phyloP scores from a whole-genome alignment of 1,140 invertebrate genomes.

The Leptopilina boulardi region DNA sequence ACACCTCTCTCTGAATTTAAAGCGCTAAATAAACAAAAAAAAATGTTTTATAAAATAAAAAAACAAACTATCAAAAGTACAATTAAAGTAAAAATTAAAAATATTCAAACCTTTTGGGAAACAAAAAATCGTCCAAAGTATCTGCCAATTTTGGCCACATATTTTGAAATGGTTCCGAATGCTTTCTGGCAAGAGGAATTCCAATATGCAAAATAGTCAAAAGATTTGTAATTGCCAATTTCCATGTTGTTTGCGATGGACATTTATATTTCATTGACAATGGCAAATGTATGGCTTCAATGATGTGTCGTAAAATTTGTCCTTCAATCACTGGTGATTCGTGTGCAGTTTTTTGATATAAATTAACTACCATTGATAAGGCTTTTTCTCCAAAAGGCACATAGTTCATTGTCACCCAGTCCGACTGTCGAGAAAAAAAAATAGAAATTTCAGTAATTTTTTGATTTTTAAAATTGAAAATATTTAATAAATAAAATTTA shows the following conservation, averaged over 20 bases:
- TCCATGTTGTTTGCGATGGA: conserved; percentile 89
- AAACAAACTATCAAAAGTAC: conserved; percentile 6
- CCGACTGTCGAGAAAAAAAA: conserved; percentile 74
- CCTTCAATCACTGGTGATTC: conserved; percentile 85
- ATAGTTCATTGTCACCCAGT: conserved; percentile 91
- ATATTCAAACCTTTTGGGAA: conserved; percentile 82
- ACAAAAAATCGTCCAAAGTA: conserved; percentile 93
- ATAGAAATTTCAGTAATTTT: too few species aligned
- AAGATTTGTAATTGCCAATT: conserved; percentile 87
- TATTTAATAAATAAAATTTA: background rate
- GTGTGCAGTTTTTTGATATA: conserved; percentile 89
- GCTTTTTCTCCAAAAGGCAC: conserved; percentile 92
- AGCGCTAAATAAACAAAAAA: conserved; percentile 52
- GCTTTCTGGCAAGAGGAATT: conserved; percentile 89
- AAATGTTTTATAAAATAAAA: background rate
- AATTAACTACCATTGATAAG: conserved; percentile 86
- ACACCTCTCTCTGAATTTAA: conserved; percentile 81
- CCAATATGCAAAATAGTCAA: conserved; percentile 89
- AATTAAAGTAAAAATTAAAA: conserved; percentile 6
- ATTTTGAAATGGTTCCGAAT: conserved; percentile 81
- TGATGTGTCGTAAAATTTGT: conserved; percentile 86
- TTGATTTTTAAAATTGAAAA: conserved; percentile 29
- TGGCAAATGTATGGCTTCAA: conserved; percentile 85
- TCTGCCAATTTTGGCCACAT: conserved; percentile 92
- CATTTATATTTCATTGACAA: conserved; percentile 90